Evolutionary conservation across 2,113 vertebrate species (phyloP).

Genomic region (Cololabis saira): DNA sequence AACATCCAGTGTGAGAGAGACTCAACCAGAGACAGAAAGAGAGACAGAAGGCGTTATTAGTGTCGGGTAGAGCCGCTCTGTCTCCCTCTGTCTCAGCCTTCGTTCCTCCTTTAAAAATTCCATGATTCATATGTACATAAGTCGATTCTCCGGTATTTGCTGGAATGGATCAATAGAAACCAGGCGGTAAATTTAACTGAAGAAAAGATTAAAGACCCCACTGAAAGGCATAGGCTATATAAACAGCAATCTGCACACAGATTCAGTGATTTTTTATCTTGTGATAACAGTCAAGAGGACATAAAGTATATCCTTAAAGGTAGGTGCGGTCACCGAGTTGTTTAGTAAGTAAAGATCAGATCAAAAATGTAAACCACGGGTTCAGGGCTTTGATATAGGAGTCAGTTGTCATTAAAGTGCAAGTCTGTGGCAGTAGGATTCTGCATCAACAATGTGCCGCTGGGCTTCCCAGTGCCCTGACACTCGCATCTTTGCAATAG

Average conservation of each 20-base stretch:
- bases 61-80: constrained; percentile 39
- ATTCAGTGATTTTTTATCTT: constrained; percentile 70
- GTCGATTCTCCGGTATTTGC: constrained; percentile 54
- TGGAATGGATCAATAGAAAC: constrained; percentile 69
- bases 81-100: constrained; percentile 35
- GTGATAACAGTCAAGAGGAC: constrained; percentile 85
- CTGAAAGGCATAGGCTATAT: constrained; percentile 79
- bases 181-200: constrained; percentile 53
- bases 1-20: constrained; percentile 47
- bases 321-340: constrained; percentile 84
- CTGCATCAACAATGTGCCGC: constrained; percentile 72
- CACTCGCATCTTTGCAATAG: constrained; percentile 77
- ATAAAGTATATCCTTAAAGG: constrained; percentile 82
- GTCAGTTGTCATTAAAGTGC: constrained; percentile 85
- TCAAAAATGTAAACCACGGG: constrained; percentile 84
- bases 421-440: constrained; percentile 85
- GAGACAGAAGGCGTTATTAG: constrained; percentile 51
- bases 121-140: constrained; percentile 63
- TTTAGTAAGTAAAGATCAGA: constrained; percentile 75
- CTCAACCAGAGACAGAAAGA: constrained; percentile 28
- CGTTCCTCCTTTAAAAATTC: constrained; percentile 28
- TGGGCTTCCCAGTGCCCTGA: constrained; percentile 55
- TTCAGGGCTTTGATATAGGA: constrained; percentile 78
- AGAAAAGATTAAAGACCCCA: constrained; percentile 70
- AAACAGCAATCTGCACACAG: constrained; percentile 80